phyloP scores from a whole-genome alignment of 2,113 vertebrate genomes.

The zebrafish (Danio rerio) region GRCz12tu NC_133176.1:22235501-22236000 shows the following conservation, averaged over 20 bases:
- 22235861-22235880: constrained; percentile 39
- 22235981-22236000: background rate
- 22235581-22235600: background rate
- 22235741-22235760: background rate
- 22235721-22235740: background rate
- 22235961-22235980: background rate
- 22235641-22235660: no score
- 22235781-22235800: background rate
- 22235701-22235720: background rate
- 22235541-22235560: background rate
- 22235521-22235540: no score
- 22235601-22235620: background rate
- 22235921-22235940: background rate
- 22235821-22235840: constrained; percentile 13
- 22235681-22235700: background rate
- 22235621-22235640: background rate
- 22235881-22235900: constrained; percentile 35
- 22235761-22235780: background rate
- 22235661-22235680: background rate
- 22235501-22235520: no score
- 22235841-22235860: constrained; percentile 26
- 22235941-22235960: background rate
- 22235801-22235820: constrained; percentile 18
- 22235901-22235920: constrained; percentile 29
- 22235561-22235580: background rate